phyloP scores from a whole-genome alignment of 1,140 invertebrate species.

The Drosophila obscura region DNA sequence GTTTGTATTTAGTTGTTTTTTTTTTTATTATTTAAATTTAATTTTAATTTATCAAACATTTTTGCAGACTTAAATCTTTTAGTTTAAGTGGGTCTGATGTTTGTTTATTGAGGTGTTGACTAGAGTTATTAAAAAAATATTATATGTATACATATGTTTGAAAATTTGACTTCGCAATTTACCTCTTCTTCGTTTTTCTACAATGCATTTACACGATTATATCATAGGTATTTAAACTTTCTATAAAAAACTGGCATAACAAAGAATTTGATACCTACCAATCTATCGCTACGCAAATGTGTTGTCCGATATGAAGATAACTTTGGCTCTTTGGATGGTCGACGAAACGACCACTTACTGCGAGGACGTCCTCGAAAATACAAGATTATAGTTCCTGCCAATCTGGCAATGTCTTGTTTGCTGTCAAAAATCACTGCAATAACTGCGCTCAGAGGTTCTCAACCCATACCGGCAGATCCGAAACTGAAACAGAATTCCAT shows the following conservation, averaged over 20 bases:
- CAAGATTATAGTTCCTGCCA: conserved; percentile 87
- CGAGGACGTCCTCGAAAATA: conserved; percentile 97
- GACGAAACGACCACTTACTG: conserved; percentile 98
- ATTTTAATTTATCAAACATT: too few species aligned
- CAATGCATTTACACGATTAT: conserved; percentile 22
- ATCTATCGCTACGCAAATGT: conserved; percentile 99
- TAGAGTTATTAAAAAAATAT: too few species aligned
- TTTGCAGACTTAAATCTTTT: too few species aligned
- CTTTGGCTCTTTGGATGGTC: conserved; percentile 99
- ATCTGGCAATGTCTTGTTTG: conserved; percentile 44
- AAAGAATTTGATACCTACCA: conserved; percentile 99
- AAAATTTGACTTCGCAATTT: conserved; percentile 8
- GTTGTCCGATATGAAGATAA: conserved; percentile 99
- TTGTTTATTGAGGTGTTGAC: neutral
- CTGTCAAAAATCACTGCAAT: conserved; percentile 66
- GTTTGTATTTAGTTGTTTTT: too few species aligned
- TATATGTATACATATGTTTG: too few species aligned
- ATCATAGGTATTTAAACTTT: conserved; percentile 23
- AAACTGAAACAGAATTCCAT: conserved; percentile 48
- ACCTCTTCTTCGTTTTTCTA: conserved; percentile 30
- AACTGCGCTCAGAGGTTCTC: conserved; percentile 60
- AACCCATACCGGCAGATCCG: conserved; percentile 26
- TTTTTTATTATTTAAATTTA: too few species aligned
- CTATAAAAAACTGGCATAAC: conserved; percentile 19
- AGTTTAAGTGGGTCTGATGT: neutral